phyloP scores from a whole-genome alignment of 2,888 invertebrate species.

The Dynastes hyllus region DNA sequence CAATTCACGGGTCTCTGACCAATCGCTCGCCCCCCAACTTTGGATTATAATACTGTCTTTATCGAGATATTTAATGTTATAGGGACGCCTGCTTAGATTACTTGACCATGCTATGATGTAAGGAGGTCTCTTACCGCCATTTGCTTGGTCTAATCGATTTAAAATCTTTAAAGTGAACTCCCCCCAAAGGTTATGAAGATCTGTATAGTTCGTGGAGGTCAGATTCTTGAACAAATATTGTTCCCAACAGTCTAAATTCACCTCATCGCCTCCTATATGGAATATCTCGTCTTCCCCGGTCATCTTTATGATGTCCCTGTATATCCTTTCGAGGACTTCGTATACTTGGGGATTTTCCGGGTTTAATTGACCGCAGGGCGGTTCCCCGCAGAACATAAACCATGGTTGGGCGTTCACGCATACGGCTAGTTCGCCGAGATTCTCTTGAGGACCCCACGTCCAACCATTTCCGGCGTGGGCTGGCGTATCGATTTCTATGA shows the following conservation, averaged over 20 bases:
- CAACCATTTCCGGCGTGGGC: constrained; percentile 92
- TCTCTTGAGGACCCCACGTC: constrained; percentile 86
- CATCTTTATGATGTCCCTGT: constrained; percentile 82
- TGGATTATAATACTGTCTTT: constrained; percentile 79
- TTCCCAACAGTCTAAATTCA: constrained; percentile 87
- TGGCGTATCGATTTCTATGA: constrained; percentile 93
- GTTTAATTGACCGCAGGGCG: constrained; percentile 90
- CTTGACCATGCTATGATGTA: constrained; percentile 85
- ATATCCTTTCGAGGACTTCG: constrained; percentile 81
- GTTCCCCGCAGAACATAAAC: constrained; percentile 87
- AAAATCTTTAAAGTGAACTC: constrained; percentile 82
- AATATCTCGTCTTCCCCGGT: constrained; percentile 86
- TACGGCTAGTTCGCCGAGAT: constrained; percentile 85
- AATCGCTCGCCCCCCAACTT: constrained; percentile 87
- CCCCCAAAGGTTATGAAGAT: constrained; percentile 85
- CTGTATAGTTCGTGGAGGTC: constrained; percentile 77
- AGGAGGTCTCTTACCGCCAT: constrained; percentile 74
- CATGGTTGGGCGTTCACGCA: constrained; percentile 89
- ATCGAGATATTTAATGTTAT: constrained; percentile 72
- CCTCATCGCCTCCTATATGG: constrained; percentile 90
- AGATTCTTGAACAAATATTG: constrained; percentile 68
- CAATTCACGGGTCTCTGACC: constrained; percentile 86
- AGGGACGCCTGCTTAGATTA: constrained; percentile 82
- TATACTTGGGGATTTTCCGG: constrained; percentile 87
- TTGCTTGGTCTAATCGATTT: constrained; percentile 77